Evolutionary conservation across 37 sponge, comb jelly and placozoan species (phyloP).

Genomic region (Spongilla lacustris): DNA sequence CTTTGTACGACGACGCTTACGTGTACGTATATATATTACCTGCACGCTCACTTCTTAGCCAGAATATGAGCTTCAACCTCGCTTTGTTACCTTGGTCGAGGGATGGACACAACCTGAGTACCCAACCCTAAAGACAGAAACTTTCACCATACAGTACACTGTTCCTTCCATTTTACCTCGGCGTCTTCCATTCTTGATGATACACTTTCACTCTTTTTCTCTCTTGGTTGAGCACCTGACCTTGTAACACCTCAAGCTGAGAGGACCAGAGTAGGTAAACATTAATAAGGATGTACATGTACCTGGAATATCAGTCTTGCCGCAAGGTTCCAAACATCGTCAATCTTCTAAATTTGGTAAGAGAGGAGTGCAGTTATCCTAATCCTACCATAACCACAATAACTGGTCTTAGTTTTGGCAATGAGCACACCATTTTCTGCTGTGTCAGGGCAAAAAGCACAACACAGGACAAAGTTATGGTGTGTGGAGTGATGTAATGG

Average conservation of each 20-base stretch:
- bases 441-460: background rate
- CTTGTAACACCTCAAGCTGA: background rate
- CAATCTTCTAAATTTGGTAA: background rate
- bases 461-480: background rate
- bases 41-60: background rate
- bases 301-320: too few relatives aligned
- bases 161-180: background rate
- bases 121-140: background rate
- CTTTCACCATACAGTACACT: background rate
- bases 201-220: background rate
- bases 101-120: slow-evolving; percentile 1
- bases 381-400: background rate
- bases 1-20: too few relatives aligned
- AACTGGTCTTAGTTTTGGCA: background rate
- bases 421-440: background rate
- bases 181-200: background rate
- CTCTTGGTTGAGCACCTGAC: background rate
- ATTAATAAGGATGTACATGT: too few relatives aligned
- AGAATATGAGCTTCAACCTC: background rate
- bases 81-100: background rate
- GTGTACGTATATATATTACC: background rate
- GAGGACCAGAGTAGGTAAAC: too few relatives aligned
- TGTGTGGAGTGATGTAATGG: background rate
- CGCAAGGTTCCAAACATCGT: background rate
- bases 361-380: background rate